Evolutionary conservation across 2,888 invertebrate genomes (phyloP).

Genomic region (Ochropleura plecta): DNA sequence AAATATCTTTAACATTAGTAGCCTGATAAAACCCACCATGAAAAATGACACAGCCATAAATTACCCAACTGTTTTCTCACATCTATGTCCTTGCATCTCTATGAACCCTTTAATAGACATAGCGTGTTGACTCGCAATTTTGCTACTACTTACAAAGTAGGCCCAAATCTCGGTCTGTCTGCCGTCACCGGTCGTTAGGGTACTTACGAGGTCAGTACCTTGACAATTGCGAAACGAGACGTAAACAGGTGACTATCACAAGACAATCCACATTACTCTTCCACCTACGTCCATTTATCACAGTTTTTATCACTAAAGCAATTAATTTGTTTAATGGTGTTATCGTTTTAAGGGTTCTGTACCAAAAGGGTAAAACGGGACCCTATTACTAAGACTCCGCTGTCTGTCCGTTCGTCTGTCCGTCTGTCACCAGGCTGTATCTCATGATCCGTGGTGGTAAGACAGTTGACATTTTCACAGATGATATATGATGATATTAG

Average conservation of each 20-base stretch:
- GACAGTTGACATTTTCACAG: too few species aligned
- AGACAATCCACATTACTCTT: slow-evolving; percentile 53
- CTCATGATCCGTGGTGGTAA: too few species aligned
- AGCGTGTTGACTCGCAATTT: slow-evolving; percentile 37
- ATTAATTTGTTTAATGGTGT: slow-evolving; percentile 14
- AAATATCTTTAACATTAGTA: neutral
- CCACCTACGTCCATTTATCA: slow-evolving; percentile 45
- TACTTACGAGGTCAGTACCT: slow-evolving; percentile 57
- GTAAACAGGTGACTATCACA: slow-evolving; percentile 48
- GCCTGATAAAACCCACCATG: neutral
- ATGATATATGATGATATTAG: too few species aligned
- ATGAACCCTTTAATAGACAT: slow-evolving; percentile 18
- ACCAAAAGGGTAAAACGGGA: too few species aligned
- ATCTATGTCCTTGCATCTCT: slow-evolving; percentile 15
- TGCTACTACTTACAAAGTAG: slow-evolving; percentile 22
- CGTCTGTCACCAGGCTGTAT: too few species aligned
- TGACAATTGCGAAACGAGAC: slow-evolving; percentile 56
- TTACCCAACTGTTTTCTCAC: slow-evolving; percentile 24
- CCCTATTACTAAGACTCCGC: too few species aligned
- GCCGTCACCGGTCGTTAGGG: slow-evolving; percentile 36
- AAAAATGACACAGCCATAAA: slow-evolving; percentile 11
- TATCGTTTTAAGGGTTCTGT: neutral
- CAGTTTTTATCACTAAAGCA: slow-evolving; percentile 26
- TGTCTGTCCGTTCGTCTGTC: too few species aligned
- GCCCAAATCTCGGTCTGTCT: slow-evolving; percentile 33